These are phyloP conservation scores for Avahi laniger DNA, from an alignment of 2,797 vertebrate genomes.

Conservation along the genomic window DNA sequence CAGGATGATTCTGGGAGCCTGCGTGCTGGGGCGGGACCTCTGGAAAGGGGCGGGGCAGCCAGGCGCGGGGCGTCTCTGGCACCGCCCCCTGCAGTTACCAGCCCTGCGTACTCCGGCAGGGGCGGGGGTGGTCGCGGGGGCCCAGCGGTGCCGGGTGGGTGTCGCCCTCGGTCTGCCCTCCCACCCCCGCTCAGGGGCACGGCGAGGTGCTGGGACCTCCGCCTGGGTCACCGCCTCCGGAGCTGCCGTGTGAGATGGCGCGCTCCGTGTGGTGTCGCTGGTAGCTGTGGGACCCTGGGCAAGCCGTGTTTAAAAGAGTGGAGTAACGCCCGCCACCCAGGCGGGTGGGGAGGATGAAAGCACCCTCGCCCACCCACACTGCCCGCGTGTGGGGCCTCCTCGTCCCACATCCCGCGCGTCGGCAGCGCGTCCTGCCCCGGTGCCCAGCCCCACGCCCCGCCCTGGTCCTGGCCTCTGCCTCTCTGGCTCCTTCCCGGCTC, in stretches of 20 bases:
- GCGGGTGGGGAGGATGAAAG: not conserved
- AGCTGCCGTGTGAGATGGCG: not conserved
- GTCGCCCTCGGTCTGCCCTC: not conserved
- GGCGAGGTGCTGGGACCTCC: not conserved
- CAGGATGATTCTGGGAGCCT: not conserved
- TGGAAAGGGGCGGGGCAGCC: not conserved
- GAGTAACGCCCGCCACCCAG: not conserved
- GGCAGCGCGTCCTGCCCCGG: not conserved
- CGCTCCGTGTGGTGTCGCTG: not conserved
- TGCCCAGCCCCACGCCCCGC: not conserved
- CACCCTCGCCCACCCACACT: not conserved
- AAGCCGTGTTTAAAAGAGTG: too few relatives aligned
- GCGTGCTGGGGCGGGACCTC: not conserved
- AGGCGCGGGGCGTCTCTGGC: accelerated
- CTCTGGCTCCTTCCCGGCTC: not conserved
- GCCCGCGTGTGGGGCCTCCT: not conserved
- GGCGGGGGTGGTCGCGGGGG: accelerated
- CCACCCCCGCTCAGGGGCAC: accelerated
- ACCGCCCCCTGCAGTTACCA: not conserved
- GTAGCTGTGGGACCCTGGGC: not conserved
- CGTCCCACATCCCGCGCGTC: not conserved
- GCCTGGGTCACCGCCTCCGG: not conserved
- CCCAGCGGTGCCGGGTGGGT: not conserved
- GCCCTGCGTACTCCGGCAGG: accelerated
- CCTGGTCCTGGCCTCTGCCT: not conserved